phyloP scores from a whole-genome alignment of 2,113 vertebrate species.

The Tachysurus fulvidraco region DNA sequence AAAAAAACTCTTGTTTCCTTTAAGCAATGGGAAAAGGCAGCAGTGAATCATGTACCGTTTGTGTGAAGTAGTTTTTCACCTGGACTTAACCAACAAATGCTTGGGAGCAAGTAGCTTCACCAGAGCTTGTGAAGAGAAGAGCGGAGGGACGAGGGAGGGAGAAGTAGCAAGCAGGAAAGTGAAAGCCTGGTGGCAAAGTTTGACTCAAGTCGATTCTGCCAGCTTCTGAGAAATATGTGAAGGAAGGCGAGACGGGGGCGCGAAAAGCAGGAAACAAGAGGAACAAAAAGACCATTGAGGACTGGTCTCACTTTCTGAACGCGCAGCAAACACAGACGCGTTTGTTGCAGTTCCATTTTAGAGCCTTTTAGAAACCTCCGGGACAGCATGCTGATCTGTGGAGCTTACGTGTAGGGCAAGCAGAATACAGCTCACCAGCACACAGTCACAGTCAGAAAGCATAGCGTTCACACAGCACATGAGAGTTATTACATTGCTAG shows the following conservation, averaged over 20 bases:
- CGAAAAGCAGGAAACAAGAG: slow-evolving; percentile 46
- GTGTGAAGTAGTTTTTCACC: slow-evolving; percentile 31
- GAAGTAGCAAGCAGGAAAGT: background rate
- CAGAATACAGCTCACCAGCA: slow-evolving; percentile 28
- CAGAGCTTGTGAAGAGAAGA: background rate
- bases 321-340: slow-evolving; percentile 45
- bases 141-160: background rate
- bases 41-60: background rate
- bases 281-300: slow-evolving; percentile 62
- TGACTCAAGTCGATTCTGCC: slow-evolving; percentile 52
- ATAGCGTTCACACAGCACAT: slow-evolving; percentile 8
- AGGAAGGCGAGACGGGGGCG: slow-evolving; percentile 44
- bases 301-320: slow-evolving; percentile 37
- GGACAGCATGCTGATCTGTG: slow-evolving; percentile 47
- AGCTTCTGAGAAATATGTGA: slow-evolving; percentile 50
- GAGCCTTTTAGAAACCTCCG: background rate
- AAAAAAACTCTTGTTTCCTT: slow-evolving; percentile 24
- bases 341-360: slow-evolving; percentile 32
- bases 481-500: slow-evolving; percentile 27
- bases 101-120: background rate
- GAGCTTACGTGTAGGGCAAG: slow-evolving; percentile 35
- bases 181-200: slow-evolving; percentile 42
- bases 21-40: slow-evolving; percentile 22
- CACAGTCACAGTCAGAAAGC: slow-evolving; percentile 3
- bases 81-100: background rate